Conservation (phyloP, 2,797 vertebrate genomes). For the Margarornis squamiger region DNA sequence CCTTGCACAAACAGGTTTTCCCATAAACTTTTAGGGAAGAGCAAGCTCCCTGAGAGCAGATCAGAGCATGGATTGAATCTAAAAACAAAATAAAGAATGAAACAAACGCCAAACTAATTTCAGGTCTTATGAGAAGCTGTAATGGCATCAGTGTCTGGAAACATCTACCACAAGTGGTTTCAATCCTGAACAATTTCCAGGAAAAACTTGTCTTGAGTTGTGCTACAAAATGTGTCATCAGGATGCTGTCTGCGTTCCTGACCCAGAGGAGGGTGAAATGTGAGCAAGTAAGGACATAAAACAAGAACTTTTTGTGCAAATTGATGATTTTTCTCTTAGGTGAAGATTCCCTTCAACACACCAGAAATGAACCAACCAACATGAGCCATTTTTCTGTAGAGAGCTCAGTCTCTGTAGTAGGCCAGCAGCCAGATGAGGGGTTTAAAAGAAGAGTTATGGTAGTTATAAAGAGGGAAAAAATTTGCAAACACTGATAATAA, state of each 20-base stretch:
- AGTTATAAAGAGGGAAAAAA: conserved; percentile 67
- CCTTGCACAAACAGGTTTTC: conserved; percentile 32
- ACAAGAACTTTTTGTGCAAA: neutral
- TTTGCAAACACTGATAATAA: conserved; percentile 71
- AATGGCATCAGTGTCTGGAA: conserved; percentile 22
- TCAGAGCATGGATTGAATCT: neutral
- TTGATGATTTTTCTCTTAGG: neutral
- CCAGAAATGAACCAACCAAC: conserved; percentile 23
- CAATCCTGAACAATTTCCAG: conserved; percentile 16
- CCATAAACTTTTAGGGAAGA: conserved; percentile 27
- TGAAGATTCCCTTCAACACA: conserved; percentile 13
- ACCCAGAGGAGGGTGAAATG: neutral
- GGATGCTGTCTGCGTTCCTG: neutral
- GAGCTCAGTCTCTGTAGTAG: conserved; percentile 54
- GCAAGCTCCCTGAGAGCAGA: conserved; percentile 19
- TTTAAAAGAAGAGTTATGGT: conserved; percentile 72
- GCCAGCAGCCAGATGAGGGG: conserved; percentile 73
- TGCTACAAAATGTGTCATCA: conserved; percentile 22
- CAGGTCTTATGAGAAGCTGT: conserved; percentile 7
- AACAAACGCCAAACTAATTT: neutral
- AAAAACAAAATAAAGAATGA: neutral
- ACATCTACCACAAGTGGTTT: conserved; percentile 28
- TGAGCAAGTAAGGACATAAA: neutral
- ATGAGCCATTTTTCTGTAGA: conserved; percentile 1
- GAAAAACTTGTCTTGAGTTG: neutral